Evolutionary conservation across 2,888 invertebrate genomes (phyloP), one percentile per base, ranked within the genome.

Genomic region (Dryocosmus kuriphilus): DNA sequence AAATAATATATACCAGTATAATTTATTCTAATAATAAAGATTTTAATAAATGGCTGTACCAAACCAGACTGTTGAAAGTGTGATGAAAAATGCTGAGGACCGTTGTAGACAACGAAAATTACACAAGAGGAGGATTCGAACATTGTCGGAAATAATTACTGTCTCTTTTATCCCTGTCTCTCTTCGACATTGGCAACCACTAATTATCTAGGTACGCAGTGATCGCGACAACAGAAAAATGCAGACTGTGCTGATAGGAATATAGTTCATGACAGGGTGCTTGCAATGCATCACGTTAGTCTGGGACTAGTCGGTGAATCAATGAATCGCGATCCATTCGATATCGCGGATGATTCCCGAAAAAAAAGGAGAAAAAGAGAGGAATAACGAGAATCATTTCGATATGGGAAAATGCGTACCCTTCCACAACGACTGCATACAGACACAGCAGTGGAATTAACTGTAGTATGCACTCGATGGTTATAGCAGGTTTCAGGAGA

Each of bases 311-410:
- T 61, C 71, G 65, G 62, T 38, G 81, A 82, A 84, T 85, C 85
- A 81, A 86, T 83, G 80, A 77, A 74, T 78, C 74, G 78, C 75
- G 67, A 79, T 79, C 81, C 78, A 81, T 82, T 84, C 83, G 82
- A 80, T 82, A 77, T 80, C 75, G 80, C 79, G 85, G 83, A 82
- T 86, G 85, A 85, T 86, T 86, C 83, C 79, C 77, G 76, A 82
- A 84, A 84, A 84, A 84, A 84, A 85, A 61, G 62, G 79, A 77
- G 81, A 67, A 77, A 60, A 73, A 65, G 65, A 41, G 65, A 65
- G 65, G 41, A 65, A 41, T 65, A 65, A 65, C 65, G 74, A 75
- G 80, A 79, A 81, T 83, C 81, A 83, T 83, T 83, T 83, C 83
- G 80, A 81, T 79, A 81, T 65, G 78, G 80, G 80, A 79, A 83